Conservation (phyloP, 92 coral and sea anemone genomes). For the Zoanthus sansibaricus region DNA sequence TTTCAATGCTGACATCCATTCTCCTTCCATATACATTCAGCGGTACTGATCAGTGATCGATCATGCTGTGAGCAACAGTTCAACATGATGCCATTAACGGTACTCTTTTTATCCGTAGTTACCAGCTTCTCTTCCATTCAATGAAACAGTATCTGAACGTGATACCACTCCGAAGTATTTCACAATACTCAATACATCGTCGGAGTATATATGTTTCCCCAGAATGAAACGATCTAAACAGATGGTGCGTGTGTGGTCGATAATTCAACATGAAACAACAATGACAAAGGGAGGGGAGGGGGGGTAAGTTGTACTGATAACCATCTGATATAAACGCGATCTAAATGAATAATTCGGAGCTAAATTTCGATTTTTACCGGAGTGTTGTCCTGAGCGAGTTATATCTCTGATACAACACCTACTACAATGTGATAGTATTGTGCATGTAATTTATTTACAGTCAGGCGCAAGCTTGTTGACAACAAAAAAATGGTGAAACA, state of each 20-base stretch:
- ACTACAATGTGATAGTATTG: neutral
- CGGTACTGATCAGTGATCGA: slow-evolving; percentile 13
- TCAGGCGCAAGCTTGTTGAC: neutral
- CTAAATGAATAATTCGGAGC: neutral
- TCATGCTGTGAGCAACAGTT: slow-evolving; percentile 26
- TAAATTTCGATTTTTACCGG: slow-evolving; percentile 6
- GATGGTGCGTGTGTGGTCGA: slow-evolving; percentile 3
- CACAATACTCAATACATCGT: neutral
- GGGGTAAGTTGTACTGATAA: neutral
- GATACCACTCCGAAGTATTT: slow-evolving; percentile 1
- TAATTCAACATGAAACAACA: slow-evolving; percentile 1
- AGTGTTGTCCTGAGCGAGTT: slow-evolving; percentile 13
- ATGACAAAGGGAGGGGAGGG: neutral
- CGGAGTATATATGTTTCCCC: slow-evolving; percentile 4
- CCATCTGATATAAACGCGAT: neutral
- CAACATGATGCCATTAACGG: slow-evolving; percentile 19
- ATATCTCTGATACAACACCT: neutral
- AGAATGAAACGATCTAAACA: slow-evolving; percentile 6
- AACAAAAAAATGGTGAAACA: neutral
- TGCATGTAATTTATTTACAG: slow-evolving; percentile 4
- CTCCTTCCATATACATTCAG: neutral
- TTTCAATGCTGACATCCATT: neutral
- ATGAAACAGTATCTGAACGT: neutral
- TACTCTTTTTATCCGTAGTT: neutral
- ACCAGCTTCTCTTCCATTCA: neutral